Percentiles rank a stretch among this genome's conserved stretches.
Conservation (phyloP, 2,113 vertebrate species). For the Ranitomeya imitator region DNA sequence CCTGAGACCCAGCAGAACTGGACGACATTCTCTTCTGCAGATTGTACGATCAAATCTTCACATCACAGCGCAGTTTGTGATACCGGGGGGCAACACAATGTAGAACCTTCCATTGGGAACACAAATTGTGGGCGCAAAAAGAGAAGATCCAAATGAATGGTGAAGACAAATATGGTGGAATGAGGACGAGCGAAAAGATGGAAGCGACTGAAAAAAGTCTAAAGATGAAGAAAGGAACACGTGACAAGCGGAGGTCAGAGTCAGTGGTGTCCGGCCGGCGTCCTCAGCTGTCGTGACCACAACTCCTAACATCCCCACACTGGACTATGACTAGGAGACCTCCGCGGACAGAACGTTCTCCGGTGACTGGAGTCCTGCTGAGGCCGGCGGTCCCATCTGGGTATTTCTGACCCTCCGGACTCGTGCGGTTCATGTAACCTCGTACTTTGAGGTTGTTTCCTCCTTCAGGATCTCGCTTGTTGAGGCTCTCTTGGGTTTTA, state of each 20-base stretch:
- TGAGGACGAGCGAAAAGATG: too few species aligned
- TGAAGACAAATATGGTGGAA: too few species aligned
- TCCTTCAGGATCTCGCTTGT: not conserved
- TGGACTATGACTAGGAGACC: not conserved
- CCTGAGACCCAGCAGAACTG: not conserved
- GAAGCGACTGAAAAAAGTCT: too few species aligned
- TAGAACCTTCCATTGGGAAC: too few species aligned
- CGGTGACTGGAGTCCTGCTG: not conserved
- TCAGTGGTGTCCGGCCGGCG: not conserved
- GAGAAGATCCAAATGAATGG: too few species aligned
- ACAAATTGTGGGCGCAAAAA: too few species aligned
- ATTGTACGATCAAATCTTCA: not conserved
- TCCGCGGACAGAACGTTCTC: not conserved
- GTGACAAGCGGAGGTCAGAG: too few species aligned
- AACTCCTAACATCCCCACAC: not conserved
- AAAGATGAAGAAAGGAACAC: too few species aligned
- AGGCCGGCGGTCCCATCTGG: not conserved
- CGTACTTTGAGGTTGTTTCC: conserved; percentile 12
- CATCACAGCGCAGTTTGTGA: not conserved
- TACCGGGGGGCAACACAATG: not conserved
- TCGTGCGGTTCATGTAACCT: not conserved
- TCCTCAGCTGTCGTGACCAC: not conserved
- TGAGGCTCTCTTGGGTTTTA: not conserved
- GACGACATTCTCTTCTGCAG: not conserved
- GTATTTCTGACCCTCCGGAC: not conserved